A percentile compares a stretch with the other conserved stretches of the same genome.
Conservation (phyloP, 2,888 invertebrate genomes). For the Hermodice carunculata region DNA sequence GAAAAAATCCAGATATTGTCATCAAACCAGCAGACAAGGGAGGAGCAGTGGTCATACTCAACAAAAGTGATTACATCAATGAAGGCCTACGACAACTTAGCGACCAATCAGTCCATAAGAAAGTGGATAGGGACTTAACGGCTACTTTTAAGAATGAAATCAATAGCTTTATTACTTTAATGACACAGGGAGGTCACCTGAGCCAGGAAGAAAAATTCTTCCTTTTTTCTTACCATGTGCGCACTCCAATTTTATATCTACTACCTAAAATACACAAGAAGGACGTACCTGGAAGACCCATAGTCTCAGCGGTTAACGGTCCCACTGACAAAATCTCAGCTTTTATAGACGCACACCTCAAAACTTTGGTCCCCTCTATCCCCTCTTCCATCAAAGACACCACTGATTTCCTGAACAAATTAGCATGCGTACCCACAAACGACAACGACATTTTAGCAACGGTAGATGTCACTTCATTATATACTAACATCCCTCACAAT, state of each 20-base stretch:
- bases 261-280: conserved; percentile 5
- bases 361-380: not conserved
- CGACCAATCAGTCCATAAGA: no score
- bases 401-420: not conserved
- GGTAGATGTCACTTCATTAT: not conserved
- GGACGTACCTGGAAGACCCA: not conserved
- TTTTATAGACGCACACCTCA: not conserved
- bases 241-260: not conserved
- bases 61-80: no score
- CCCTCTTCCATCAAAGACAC: not conserved
- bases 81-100: no score
- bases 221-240: no score
- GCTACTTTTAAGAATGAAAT: no score
- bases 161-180: no score
- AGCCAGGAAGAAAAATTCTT: no score
- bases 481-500: not conserved
- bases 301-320: not conserved
- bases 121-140: no score
- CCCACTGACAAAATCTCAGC: not conserved
- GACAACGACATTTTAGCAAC: not conserved
- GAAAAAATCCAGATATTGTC: no score
- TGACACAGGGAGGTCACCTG: no score
- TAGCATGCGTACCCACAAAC: not conserved
- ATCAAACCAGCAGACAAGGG: no score
- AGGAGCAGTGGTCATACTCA: no score